Conservation (phyloP, 2,888 invertebrate genomes). For the Nemotelus nigrinus region DNA sequence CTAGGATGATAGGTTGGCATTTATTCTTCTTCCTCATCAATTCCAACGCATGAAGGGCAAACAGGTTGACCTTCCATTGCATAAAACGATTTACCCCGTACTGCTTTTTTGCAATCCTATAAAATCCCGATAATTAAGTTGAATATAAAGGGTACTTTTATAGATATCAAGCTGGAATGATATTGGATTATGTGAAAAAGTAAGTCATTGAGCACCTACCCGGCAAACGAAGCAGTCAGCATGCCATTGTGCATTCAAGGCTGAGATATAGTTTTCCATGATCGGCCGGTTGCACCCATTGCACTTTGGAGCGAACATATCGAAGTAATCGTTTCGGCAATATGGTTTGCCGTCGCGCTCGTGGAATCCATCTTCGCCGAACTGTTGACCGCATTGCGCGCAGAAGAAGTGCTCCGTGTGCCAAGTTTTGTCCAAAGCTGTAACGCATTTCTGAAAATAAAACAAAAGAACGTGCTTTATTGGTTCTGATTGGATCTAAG, state of each 20-base stretch:
- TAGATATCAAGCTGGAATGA: conserved; percentile 40
- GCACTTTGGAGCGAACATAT: conserved; percentile 98
- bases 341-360: conserved; percentile 96
- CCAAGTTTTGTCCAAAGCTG: conserved; percentile 97
- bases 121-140: conserved; percentile 32
- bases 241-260: conserved; percentile 97
- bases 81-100: conserved; percentile 95
- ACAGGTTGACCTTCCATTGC: conserved; percentile 97
- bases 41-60: conserved; percentile 92
- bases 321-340: conserved; percentile 95
- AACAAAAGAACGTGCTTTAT: conserved; percentile 72
- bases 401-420: conserved; percentile 99
- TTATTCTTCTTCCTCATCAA: conserved; percentile 80
- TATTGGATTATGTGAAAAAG: conserved; percentile 31
- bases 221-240: conserved; percentile 98
- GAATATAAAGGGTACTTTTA: conserved; percentile 15
- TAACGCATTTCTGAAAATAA: conserved; percentile 92
- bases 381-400: conserved; percentile 95
- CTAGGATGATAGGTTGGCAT: conserved; percentile 1
- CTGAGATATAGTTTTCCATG: conserved; percentile 98
- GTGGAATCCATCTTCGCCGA: conserved; percentile 98
- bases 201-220: conserved; percentile 72
- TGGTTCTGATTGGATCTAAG: not conserved
- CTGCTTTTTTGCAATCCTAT: conserved; percentile 93
- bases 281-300: conserved; percentile 95